These are phyloP conservation scores for Eupsittula cactorum DNA, from an alignment of 2,113 vertebrate species.

Conservation along the genomic window DNA sequence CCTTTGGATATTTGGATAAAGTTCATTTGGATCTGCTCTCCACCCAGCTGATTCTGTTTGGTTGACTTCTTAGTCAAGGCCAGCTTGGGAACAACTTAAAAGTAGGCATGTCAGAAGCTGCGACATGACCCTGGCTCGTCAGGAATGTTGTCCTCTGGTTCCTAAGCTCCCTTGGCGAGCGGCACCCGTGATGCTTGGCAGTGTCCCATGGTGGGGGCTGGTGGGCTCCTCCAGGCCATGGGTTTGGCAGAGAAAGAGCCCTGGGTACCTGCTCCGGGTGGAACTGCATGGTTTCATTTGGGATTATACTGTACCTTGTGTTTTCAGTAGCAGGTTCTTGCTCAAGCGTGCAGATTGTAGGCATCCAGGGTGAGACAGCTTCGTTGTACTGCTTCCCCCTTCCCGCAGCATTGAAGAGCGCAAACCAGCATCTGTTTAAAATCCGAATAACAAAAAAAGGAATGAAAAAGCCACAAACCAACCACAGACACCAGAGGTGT, in stretches of 20 bases:
- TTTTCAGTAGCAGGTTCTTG: neutral
- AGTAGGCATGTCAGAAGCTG: neutral
- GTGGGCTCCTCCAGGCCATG: neutral
- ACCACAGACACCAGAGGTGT: neutral
- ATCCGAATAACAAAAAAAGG: neutral
- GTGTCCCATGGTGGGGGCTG: neutral
- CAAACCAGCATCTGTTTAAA: neutral
- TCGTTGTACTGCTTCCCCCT: neutral
- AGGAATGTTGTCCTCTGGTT: neutral
- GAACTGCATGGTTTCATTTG: neutral
- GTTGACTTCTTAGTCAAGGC: neutral
- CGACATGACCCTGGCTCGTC: fast-evolving
- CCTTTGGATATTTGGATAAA: neutral
- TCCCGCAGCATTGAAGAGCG: neutral
- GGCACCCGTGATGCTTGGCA: fast-evolving
- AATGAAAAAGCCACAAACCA: too few relatives aligned
- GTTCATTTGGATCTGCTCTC: neutral
- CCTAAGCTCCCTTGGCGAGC: fast-evolving
- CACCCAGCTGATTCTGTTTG: neutral
- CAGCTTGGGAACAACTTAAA: neutral
- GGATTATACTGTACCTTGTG: neutral
- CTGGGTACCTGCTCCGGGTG: neutral
- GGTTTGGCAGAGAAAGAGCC: neutral
- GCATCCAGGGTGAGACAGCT: neutral
- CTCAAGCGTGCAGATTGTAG: neutral